Evolutionary conservation across 1,140 invertebrate genomes (phyloP).

Genomic region (Luehdorfia chinensis): DNA sequence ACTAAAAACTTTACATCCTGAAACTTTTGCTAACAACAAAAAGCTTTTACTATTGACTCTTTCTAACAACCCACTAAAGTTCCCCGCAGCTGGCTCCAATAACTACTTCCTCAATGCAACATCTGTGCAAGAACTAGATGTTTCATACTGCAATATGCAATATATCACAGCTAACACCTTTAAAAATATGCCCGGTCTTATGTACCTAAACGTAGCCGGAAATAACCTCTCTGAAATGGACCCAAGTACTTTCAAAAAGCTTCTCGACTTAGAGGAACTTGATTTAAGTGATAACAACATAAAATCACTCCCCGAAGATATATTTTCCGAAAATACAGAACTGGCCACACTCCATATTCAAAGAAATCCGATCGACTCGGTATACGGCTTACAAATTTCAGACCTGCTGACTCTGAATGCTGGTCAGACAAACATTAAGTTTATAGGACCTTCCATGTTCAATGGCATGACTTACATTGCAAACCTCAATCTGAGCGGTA

Average conservation of each 20-base stretch:
- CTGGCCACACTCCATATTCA: constrained; percentile 80
- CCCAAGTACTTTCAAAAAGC: constrained; percentile 77
- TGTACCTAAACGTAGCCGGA: constrained; percentile 81
- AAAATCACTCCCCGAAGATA: constrained; percentile 75
- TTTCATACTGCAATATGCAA: constrained; percentile 81
- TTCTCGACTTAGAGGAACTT: constrained; percentile 80
- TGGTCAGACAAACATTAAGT: constrained; percentile 80
- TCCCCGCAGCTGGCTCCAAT: constrained; percentile 59
- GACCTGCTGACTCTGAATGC: constrained; percentile 80
- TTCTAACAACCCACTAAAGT: constrained; percentile 81
- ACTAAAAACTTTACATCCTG: constrained; percentile 79
- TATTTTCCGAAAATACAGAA: constrained; percentile 79
- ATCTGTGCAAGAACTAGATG: constrained; percentile 81
- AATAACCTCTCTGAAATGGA: constrained; percentile 81
- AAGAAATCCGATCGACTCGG: constrained; percentile 76
- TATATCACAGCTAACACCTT: constrained; percentile 79
- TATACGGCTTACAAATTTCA: constrained; percentile 74
- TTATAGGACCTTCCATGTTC: constrained; percentile 81
- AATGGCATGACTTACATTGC: constrained; percentile 79
- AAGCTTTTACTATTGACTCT: constrained; percentile 82
- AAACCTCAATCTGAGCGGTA: constrained; percentile 80
- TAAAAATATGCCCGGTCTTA: constrained; percentile 78
- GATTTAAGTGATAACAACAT: constrained; percentile 82
- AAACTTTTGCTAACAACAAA: constrained; percentile 81
- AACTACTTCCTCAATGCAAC: constrained; percentile 79